Conservation (phyloP, 2,113 vertebrate genomes). For the Peucedramus taeniatus region DNA sequence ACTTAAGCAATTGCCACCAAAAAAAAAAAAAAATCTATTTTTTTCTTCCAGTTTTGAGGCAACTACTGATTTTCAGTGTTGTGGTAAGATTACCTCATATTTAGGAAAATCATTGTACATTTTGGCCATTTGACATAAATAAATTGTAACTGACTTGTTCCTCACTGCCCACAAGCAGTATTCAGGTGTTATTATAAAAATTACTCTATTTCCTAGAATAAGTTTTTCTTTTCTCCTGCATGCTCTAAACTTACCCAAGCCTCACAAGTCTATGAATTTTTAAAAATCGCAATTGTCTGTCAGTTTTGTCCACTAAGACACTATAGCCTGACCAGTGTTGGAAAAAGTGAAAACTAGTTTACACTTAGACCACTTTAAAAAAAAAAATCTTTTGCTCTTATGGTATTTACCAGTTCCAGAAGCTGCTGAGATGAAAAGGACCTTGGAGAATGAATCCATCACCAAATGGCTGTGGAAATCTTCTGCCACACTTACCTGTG, state of each 20-base stretch:
- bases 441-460: neutral
- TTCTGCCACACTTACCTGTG: neutral
- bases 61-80: neutral
- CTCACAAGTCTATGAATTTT: neutral
- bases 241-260: neutral
- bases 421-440: neutral
- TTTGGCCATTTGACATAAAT: neutral
- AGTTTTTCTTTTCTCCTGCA: neutral
- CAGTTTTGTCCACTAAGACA: neutral
- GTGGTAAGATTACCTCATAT: neutral
- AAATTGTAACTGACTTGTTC: neutral
- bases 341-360: neutral
- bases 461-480: neutral
- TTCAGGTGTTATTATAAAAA: neutral
- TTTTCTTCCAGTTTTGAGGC: neutral
- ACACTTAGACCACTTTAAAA: neutral
- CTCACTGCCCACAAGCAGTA: neutral
- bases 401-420: neutral
- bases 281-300: neutral
- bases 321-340: neutral
- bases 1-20: neutral
- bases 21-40: too few species aligned
- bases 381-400: neutral
- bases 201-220: neutral
- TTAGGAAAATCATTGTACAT: neutral